These are phyloP conservation scores for Lacanobia oleracea DNA, from an alignment of 2,888 invertebrate genomes.

Conservation along the genomic window DNA sequence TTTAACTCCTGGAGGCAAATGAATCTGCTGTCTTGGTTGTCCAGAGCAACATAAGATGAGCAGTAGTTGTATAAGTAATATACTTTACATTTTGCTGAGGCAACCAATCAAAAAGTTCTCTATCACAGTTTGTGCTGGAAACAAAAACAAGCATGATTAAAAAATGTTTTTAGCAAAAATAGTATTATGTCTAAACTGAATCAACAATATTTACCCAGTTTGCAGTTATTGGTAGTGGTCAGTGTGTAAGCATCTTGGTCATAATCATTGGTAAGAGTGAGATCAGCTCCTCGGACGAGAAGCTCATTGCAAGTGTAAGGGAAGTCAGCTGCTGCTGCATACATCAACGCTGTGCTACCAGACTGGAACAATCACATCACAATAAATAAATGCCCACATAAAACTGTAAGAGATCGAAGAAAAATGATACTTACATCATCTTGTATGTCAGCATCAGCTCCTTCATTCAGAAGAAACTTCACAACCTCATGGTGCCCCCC, in stretches of 20 bases:
- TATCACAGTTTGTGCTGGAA: slow-evolving; percentile 94
- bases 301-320: slow-evolving; percentile 97
- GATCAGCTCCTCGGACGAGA: slow-evolving; percentile 94
- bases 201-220: slow-evolving; percentile 81
- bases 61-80: slow-evolving; percentile 62
- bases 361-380: slow-evolving; percentile 88
- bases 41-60: slow-evolving; percentile 83
- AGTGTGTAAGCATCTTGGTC: slow-evolving; percentile 96
- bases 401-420: background rate
- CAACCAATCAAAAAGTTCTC: slow-evolving; percentile 93
- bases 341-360: slow-evolving; percentile 97
- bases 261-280: slow-evolving; percentile 95
- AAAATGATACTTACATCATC: slow-evolving; percentile 93
- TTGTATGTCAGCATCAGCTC: slow-evolving; percentile 94
- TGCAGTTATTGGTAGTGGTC: slow-evolving; percentile 92
- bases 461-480: slow-evolving; percentile 94
- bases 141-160: slow-evolving; percentile 64
- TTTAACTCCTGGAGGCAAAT: slow-evolving; percentile 87
- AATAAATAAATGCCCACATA: slow-evolving; percentile 11
- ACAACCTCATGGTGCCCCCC: slow-evolving; percentile 97
- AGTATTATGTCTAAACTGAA: background rate
- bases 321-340: slow-evolving; percentile 97
- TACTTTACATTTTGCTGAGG: slow-evolving; percentile 87
- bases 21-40: slow-evolving; percentile 84
- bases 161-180: background rate